Percentiles rank a stretch among this genome's conserved stretches.
These are phyloP conservation scores for Falco concolor DNA, from an alignment of 2,797 vertebrate genomes.

Conservation along the genomic window DNA sequence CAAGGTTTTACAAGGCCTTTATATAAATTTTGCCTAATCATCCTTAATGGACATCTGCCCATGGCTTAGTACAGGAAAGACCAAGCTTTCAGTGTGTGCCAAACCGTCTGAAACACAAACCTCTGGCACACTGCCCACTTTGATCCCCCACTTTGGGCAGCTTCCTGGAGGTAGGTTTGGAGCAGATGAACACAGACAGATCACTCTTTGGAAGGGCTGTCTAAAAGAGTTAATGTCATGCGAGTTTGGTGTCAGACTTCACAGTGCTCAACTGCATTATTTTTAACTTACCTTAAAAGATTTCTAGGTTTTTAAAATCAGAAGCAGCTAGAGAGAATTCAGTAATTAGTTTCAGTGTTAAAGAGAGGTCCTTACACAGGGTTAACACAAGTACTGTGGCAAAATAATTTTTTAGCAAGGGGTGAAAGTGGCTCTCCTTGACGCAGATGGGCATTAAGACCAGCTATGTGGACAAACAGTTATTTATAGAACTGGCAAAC, in stretches of 20 bases:
- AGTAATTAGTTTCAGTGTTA: not conserved
- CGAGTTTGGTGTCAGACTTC: not conserved
- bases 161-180: not conserved
- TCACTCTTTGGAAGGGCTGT: not conserved
- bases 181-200: not conserved
- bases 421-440: not conserved
- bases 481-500: not conserved
- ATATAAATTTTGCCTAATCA: slow-evolving; percentile 46
- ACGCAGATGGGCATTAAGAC: not conserved
- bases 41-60: slow-evolving; percentile 32
- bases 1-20: not conserved
- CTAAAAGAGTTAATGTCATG: not conserved
- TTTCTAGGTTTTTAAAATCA: not conserved
- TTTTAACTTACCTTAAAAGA: not conserved
- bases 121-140: not conserved
- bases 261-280: not conserved
- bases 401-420: not conserved
- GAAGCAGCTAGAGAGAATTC: not conserved
- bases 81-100: not conserved
- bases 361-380: not conserved
- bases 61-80: not conserved
- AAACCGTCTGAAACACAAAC: slow-evolving; percentile 21
- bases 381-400: not conserved
- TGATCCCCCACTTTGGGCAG: not conserved
- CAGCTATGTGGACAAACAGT: not conserved